Base-by-base conservation (phyloP, 2,888 invertebrate genomes). In the Macropis europaea region DNA sequence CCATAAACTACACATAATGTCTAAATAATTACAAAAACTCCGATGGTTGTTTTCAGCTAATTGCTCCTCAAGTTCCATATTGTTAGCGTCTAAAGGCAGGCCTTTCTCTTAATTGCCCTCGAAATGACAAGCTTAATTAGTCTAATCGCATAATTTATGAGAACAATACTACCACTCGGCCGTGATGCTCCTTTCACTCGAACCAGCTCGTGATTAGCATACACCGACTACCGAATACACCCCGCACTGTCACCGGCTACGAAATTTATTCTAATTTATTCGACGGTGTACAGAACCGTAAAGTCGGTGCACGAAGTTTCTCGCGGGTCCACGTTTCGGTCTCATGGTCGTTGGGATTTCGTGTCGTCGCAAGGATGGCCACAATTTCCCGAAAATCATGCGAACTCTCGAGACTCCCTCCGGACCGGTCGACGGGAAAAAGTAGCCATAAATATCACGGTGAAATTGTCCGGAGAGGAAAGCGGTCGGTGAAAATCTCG, bases 241-340 rank as follows among this genome's bases (percentile, higher is more conserved):
- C 19, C 30, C 24, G 13, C 30, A 38, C 34, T 64, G 70, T 54
- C 53, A 38, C 24, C 7, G 54, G 17, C 56, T 45, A 43, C 26
- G n/a, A 68, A 68, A 72, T 62, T 52, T 72, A 72, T 72, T 72
- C 59, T 68, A 72, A 72, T 72, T 57, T 67, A 72, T 72, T 72
- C 72, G 11, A 26, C 24, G 32, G 42, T 13, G 30, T 40, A 43
- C 45, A 24, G 43, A 52, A 40, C 17, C 40, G 42, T 38, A 28
- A 52, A 15, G 38, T 26, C 5, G 42, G 47, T 34, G 30, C 38
- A 28, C 26, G 17, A n/a, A 26, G 22, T 6, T 38, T 26, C 32
- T 15, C 24, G 9, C 36, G 15, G n/a, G 17, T 43, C 15, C 3
- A 9, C 13, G 15, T 57, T 50, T 24, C 47, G 11, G 13, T 19